A percentile compares a stretch with the other conserved stretches of the same genome.
Conservation (phyloP, 2,113 vertebrate species). For the Dascyllus trimaculatus region DNA sequence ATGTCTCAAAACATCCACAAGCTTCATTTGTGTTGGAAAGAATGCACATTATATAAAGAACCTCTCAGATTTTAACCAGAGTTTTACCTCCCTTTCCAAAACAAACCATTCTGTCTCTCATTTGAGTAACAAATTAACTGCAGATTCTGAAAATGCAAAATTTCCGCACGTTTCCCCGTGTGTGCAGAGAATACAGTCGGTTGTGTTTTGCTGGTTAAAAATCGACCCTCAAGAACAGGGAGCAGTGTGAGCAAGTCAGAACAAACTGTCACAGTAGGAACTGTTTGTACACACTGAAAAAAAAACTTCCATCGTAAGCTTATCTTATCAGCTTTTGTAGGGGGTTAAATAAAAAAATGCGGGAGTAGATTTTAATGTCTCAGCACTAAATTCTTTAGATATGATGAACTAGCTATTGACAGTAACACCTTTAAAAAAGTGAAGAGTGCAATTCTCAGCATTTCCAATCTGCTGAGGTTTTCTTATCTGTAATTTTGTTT, state of each 20-base stretch:
- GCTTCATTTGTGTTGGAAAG: not conserved
- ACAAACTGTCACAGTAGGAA: not conserved
- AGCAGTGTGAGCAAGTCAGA: constrained; percentile 15
- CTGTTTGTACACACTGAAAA: not conserved
- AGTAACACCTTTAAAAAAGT: not conserved
- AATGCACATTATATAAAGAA: not conserved
- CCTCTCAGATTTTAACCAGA: not conserved
- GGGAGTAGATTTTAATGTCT: not conserved
- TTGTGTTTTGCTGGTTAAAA: not conserved
- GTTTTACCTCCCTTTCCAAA: constrained; percentile 19
- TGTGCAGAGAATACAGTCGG: not conserved
- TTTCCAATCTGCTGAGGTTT: not conserved
- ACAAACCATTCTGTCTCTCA: constrained; percentile 31
- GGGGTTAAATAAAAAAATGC: not conserved
- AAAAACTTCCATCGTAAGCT: constrained; percentile 1
- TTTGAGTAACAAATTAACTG: constrained; percentile 41
- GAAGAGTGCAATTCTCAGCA: not conserved
- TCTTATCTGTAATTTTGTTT: constrained; percentile 42
- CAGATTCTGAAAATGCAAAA: not conserved
- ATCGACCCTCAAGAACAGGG: not conserved
- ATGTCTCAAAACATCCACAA: constrained; percentile 32
- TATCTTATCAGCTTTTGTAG: constrained; percentile 16
- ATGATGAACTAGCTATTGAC: not conserved
- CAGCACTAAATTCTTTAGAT: not conserved
- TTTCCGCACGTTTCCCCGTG: not conserved